A percentile compares a stretch with the other conserved stretches of the same genome.
phyloP scores from a whole-genome alignment of 23 tunicate genomes.

The Trididemnum miniatum region DNA sequence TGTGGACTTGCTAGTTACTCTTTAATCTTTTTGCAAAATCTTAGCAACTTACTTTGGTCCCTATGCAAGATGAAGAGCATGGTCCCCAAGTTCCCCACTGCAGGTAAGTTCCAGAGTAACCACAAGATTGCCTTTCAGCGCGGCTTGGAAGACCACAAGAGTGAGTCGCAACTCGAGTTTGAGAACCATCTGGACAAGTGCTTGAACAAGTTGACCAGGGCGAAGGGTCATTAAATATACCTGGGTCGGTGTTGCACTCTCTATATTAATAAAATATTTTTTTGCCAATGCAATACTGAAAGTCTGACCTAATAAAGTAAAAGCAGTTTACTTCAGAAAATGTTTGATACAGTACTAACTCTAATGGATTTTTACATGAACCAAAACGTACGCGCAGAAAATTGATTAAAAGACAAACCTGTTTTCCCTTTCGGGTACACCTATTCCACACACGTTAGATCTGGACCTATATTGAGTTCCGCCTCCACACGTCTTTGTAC shows the following conservation, averaged over 20 bases:
- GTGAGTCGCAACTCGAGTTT: conserved; percentile 49
- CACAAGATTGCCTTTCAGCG: conserved; percentile 72
- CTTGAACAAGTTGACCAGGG: conserved; percentile 85
- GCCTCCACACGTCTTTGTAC: conserved; percentile 84
- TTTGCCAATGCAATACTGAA: too few relatives aligned
- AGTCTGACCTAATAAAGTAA: too few relatives aligned
- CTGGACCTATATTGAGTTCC: conserved; percentile 60
- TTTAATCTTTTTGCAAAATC: too few relatives aligned
- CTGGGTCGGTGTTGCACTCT: conserved; percentile 76
- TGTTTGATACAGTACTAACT: too few relatives aligned
- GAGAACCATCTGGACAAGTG: conserved; percentile 88
- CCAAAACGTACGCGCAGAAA: too few relatives aligned
- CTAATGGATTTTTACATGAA: too few relatives aligned
- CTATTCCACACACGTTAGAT: conserved; percentile 57
- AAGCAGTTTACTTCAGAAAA: too few relatives aligned
- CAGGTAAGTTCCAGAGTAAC: conserved; percentile 66
- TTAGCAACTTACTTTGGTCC: conserved; percentile 56
- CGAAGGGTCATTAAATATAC: conserved; percentile 40
- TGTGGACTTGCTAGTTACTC: too few relatives aligned
- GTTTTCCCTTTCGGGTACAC: conserved; percentile 17
- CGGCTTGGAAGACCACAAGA: conserved; percentile 59
- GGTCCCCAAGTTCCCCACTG: conserved; percentile 76
- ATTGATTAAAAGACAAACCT: too few relatives aligned
- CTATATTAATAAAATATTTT: background rate
- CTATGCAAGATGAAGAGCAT: conserved; percentile 81